Percentiles rank a stretch among this genome's conserved stretches.
These are phyloP conservation scores for Orthonevra nobilis DNA, from an alignment of 2,888 invertebrate genomes.

Conservation along the genomic window DNA sequence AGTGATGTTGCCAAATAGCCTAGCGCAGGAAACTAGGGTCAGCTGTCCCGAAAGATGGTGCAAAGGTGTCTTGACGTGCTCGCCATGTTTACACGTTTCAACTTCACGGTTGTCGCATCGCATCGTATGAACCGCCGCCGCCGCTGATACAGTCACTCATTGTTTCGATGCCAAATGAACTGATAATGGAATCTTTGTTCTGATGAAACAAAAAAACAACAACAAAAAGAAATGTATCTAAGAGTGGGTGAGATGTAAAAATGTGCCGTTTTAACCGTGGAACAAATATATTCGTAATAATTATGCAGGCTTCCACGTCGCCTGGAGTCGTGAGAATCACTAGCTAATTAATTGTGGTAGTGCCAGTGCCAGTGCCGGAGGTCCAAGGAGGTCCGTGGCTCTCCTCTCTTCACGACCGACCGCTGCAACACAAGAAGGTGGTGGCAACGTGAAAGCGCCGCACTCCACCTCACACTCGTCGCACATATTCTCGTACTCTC, in stretches of 20 bases:
- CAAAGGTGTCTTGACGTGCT: slow-evolving; percentile 23
- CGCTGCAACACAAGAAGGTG: slow-evolving; percentile 28
- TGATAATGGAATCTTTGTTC: slow-evolving; percentile 64
- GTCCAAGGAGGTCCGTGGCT: slow-evolving; percentile 50
- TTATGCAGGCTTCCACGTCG: slow-evolving; percentile 47
- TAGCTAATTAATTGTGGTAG: slow-evolving; percentile 67
- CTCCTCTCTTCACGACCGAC: slow-evolving; percentile 22
- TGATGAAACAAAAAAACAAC: too few species aligned
- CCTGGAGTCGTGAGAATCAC: slow-evolving; percentile 63
- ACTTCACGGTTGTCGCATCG: slow-evolving; percentile 4
- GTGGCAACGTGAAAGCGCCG: slow-evolving; percentile 57
- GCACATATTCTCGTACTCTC: too few species aligned
- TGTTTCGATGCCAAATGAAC: slow-evolving; percentile 37
- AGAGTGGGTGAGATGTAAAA: slow-evolving; percentile 65
- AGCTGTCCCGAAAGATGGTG: slow-evolving; percentile 38
- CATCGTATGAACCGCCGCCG: too few species aligned
- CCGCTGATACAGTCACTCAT: slow-evolving; percentile 18
- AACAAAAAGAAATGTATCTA: slow-evolving; percentile 12
- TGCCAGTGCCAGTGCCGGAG: too few species aligned
- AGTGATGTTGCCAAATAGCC: slow-evolving; percentile 60
- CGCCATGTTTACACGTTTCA: slow-evolving; percentile 11
- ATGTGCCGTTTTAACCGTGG: slow-evolving; percentile 62
- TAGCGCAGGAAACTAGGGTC: slow-evolving; percentile 52
- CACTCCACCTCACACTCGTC: slow-evolving; percentile 34
- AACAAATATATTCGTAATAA: slow-evolving; percentile 51